Evolutionary conservation across 2,888 invertebrate genomes (phyloP).

Genomic region (Ariolimax columbianus): DNA sequence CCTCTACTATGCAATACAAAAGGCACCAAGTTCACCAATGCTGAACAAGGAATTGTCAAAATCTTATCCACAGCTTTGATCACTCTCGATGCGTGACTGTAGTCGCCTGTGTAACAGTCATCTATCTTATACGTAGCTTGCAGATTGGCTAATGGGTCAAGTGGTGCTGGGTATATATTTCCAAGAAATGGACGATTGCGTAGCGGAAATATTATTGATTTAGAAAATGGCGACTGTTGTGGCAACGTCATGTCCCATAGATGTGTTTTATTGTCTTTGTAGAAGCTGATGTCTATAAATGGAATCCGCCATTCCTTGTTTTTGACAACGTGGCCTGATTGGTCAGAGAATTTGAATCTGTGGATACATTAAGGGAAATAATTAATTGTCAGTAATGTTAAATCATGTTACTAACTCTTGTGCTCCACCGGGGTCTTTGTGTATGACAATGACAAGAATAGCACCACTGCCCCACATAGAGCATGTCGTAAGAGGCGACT

Average conservation of each 20-base stretch:
- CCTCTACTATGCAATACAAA: slow-evolving; percentile 36
- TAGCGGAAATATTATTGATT: slow-evolving; percentile 4
- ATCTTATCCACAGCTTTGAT: not conserved
- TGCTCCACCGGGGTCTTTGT: too few species aligned
- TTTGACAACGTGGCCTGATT: not conserved
- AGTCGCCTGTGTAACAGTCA: slow-evolving; percentile 21
- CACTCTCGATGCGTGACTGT: not conserved
- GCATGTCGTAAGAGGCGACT: too few species aligned
- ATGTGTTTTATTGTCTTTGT: slow-evolving; percentile 12
- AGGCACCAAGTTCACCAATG: not conserved
- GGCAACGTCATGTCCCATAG: slow-evolving; percentile 31
- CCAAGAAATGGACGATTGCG: slow-evolving; percentile 10
- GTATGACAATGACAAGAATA: too few species aligned
- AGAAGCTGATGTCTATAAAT: slow-evolving; percentile 37
- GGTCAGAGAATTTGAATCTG: slow-evolving; percentile 30
- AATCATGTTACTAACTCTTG: too few species aligned
- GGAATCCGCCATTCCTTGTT: not conserved
- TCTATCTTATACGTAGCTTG: slow-evolving; percentile 19
- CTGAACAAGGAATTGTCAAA: slow-evolving; percentile 10
- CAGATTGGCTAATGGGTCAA: not conserved
- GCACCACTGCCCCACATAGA: too few species aligned
- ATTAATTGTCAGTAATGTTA: too few species aligned
- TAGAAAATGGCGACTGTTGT: not conserved
- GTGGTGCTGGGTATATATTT: slow-evolving; percentile 12
- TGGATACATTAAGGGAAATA: not conserved